Evolutionary conservation across 2,888 invertebrate species (phyloP), one percentile per base, ranked within the genome.

Genomic region (Scaeva pyrastri): DNA sequence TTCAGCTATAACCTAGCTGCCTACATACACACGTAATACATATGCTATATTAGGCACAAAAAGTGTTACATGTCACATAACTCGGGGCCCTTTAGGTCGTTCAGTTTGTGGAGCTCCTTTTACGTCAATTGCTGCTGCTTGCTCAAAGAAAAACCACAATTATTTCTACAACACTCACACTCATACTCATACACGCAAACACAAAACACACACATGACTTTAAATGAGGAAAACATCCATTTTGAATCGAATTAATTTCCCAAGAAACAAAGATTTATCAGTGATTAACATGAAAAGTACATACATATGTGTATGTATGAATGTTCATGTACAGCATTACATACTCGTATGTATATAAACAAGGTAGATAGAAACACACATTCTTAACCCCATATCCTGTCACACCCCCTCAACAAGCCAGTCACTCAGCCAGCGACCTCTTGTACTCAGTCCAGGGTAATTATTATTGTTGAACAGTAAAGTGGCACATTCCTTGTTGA

Each of bases 401-500:
- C 19, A 56, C 56, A 60, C n/a, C n/a, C 58, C 23, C 39, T 60
- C 14, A 39, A n/a, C n/a, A n/a, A n/a, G 14, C 14, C 21, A 71
- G 45, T 48, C 16, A 36, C 19, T 36, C 31, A 36, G 21, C 48
- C 41, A 62, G n/a, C 23, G 60, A 43, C 50, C 68, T 50, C 50
- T 52, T 66, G 31, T 48, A 62, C 74, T 75, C 48, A 39, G 71
- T 76, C 50, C 55, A 56, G 72, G 80, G 81, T 77, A 85, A 85
- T 85, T 85, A 85, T 85, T 85, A 85, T 80, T 81, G 73, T 70
- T 81, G 55, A 85, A 73, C 76, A 68, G 68, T 73, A 73, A 81
- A 81, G 81, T 73, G 73, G 75, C 73, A 85, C 76, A 81, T 85
- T 76, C 76, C 76, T 77, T 85, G 68, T 77, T 81, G 76, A 77